Evolutionary conservation across 2,113 vertebrate species (phyloP).

Genomic region (Tenrec ecaudatus): DNA sequence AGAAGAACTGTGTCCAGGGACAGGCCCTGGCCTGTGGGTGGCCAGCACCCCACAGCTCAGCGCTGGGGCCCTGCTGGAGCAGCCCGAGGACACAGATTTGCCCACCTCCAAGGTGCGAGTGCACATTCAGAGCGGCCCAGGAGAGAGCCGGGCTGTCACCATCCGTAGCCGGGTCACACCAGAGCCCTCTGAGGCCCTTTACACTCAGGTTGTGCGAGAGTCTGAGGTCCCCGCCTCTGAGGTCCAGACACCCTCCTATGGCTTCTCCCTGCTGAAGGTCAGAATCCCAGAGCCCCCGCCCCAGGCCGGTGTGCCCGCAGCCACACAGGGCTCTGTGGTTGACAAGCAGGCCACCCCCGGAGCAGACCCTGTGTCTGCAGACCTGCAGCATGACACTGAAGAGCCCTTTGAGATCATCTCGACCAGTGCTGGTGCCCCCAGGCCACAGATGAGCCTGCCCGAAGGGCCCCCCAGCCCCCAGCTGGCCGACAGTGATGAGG

Average conservation of each 20-base stretch:
- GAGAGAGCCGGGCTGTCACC: conserved; percentile 63
- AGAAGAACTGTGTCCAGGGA: conserved; percentile 24
- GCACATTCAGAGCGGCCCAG: conserved; percentile 60
- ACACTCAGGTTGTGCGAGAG: conserved; percentile 83
- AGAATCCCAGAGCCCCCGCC: conserved; percentile 80
- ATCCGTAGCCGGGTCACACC: conserved; percentile 23
- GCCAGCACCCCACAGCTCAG: conserved; percentile 73
- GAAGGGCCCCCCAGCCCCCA: conserved; percentile 52
- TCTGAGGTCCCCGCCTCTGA: conserved; percentile 82
- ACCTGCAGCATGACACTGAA: neutral
- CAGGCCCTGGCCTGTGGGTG: neutral
- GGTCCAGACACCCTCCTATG: conserved; percentile 81
- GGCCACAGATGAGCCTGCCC: neutral
- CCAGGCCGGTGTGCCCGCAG: neutral
- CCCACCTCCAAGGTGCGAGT: conserved; percentile 73
- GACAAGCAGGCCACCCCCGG: neutral
- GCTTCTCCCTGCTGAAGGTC: conserved; percentile 85
- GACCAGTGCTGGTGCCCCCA: neutral
- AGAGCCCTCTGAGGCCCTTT: conserved; percentile 52
- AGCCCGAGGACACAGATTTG: conserved; percentile 34
- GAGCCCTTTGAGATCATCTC: conserved; percentile 68
- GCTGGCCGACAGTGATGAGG: conserved; percentile 58
- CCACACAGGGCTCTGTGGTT: neutral
- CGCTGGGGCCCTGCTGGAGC: conserved; percentile 65
- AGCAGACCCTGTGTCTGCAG: conserved; percentile 24